Evolutionary conservation across 2,113 vertebrate species (phyloP).

Genomic region (Aegithalos caudatus): DNA sequence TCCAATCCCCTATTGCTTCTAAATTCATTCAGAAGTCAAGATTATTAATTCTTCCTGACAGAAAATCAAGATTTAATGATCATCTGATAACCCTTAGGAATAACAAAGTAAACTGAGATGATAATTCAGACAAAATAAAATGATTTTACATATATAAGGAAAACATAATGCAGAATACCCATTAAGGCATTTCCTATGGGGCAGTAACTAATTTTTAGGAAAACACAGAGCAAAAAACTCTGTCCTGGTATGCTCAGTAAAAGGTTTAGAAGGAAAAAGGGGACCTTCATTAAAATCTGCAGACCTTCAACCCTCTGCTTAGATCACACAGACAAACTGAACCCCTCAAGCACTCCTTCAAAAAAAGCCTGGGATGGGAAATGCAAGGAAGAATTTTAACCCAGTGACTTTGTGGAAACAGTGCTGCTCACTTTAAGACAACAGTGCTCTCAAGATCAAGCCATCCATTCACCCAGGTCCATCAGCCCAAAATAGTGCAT

Average conservation of each 20-base stretch:
- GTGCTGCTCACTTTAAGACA: neutral
- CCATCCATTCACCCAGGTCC: neutral
- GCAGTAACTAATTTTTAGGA: slow-evolving; percentile 4
- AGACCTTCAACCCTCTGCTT: neutral
- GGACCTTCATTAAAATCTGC: neutral
- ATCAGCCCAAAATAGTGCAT: neutral
- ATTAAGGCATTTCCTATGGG: neutral
- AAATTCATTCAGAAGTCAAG: slow-evolving; percentile 80
- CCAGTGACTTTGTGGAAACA: neutral
- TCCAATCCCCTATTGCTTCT: slow-evolving; percentile 69
- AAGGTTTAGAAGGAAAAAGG: neutral
- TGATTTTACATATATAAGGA: slow-evolving; percentile 39
- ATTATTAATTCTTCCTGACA: slow-evolving; percentile 87
- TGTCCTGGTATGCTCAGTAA: neutral
- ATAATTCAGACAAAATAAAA: slow-evolving; percentile 66
- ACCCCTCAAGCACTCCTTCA: neutral
- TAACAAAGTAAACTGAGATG: slow-evolving; percentile 64
- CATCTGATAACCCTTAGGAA: slow-evolving; percentile 73
- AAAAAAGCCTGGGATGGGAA: neutral
- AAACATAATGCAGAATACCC: neutral
- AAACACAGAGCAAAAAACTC: neutral
- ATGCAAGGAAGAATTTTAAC: neutral
- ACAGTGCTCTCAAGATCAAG: neutral
- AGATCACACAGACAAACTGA: neutral
- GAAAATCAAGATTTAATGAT: slow-evolving; percentile 95